Evolutionary conservation across 1,140 invertebrate genomes (phyloP), one percentile per base, ranked within the genome.

Genomic region (Trialeurodes vaporariorum): DNA sequence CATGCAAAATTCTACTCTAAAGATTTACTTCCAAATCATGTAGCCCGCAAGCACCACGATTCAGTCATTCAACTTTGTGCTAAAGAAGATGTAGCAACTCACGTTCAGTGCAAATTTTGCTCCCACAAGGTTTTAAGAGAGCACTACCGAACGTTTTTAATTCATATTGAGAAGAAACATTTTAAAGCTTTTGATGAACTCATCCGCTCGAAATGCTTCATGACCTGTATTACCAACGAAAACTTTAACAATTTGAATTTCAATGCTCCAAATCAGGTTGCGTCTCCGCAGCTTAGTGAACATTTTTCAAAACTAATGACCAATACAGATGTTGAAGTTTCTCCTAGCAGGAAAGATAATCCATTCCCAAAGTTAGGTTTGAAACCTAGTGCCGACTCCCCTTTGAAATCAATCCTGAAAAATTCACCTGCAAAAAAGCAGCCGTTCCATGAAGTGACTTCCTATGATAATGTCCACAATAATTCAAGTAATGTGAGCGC

Each of bases 161-260:
- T 72, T 59, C 74, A 75, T 67, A 69, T 75, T 21, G 73, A 74
- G 61, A 74, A 72, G 60, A 75, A 73, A 59, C 74, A 75, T 64
- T 70, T 72, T 26, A 24, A 40, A n/a, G 69, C 70, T 1, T 73
- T 72, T 64, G 69, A 71, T 62, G 68, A 70, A 23, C 66, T 68
- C 61, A 63, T 74, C 25, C n/a, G 63, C n/a, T 25, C 59, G n/a
- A 72, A 73, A 34, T 73, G 67, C 63, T 68, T 63, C 12, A 65
- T 64, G 63, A 64, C 67, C 22, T 27, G 64, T 25, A 68, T 27
- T 22, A 65, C 59, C 25, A 59, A 34, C 61, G 67, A 70, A 27
- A 66, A 72, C 23, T 62, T 72, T 21, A 71, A 26, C 1, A 62
- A 49, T 49, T 49, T 49, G 17, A 49, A 49, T 49, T 49, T 49